Evolutionary conservation across 2,113 vertebrate genomes (phyloP).

Genomic region (Pimephales promelas): DNA sequence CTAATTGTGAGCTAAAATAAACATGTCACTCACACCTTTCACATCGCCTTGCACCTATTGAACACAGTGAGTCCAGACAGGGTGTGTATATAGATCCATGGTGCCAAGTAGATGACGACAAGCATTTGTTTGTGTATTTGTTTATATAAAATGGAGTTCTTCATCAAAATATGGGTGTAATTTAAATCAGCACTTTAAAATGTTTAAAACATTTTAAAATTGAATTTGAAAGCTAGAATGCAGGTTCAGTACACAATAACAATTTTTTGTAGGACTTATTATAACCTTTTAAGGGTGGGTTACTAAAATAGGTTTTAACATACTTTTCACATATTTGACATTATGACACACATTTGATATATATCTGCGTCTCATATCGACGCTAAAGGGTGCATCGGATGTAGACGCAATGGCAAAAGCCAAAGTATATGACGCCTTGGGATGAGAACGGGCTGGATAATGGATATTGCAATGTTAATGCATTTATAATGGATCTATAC

Average conservation of each 20-base stretch:
- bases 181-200: neutral
- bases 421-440: too few relatives aligned
- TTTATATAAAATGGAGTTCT: neutral
- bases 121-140: conserved; percentile 36
- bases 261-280: neutral
- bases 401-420: too few relatives aligned
- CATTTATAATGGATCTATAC: too few relatives aligned
- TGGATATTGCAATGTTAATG: too few relatives aligned
- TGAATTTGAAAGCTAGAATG: neutral
- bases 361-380: too few relatives aligned
- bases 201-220: too few relatives aligned
- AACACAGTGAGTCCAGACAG: neutral
- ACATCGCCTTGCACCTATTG: conserved; percentile 7
- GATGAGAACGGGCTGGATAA: too few relatives aligned
- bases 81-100: neutral
- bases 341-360: too few relatives aligned
- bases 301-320: too few relatives aligned
- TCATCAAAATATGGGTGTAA: neutral
- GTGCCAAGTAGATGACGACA: conserved; percentile 18
- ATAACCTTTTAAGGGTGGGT: neutral
- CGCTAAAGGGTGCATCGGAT: too few relatives aligned
- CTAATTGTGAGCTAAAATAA: conserved; percentile 47
- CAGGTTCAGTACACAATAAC: neutral
- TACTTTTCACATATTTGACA: too few relatives aligned
- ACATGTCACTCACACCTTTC: conserved; percentile 38